These are phyloP conservation scores for Drosophila antonietae DNA, from an alignment of 2,888 invertebrate genomes.

Conservation along the genomic window DNA sequence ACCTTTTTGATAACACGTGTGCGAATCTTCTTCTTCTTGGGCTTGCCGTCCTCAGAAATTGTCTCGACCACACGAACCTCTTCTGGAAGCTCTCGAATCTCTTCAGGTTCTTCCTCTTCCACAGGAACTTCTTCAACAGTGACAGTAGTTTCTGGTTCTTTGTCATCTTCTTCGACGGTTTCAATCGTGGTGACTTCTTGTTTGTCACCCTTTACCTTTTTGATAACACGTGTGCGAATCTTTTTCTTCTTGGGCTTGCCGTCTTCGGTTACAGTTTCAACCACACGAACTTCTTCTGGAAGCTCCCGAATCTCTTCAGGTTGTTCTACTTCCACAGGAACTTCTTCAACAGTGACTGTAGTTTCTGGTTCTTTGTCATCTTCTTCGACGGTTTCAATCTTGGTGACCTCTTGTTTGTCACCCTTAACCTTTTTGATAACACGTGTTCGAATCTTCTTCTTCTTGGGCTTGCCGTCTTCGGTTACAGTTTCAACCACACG, in stretches of 20 bases:
- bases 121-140: neutral
- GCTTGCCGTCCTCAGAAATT: neutral
- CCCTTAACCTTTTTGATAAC: constrained; percentile 8
- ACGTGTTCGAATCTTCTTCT: constrained; percentile 12
- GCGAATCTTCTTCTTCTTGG: constrained; percentile 6
- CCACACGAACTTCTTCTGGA: constrained; percentile 1
- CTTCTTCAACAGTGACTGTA: neutral
- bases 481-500: neutral
- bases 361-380: constrained; percentile 6
- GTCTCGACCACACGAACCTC: constrained; percentile 3
- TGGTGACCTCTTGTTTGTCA: constrained; percentile 6
- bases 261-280: constrained; percentile 1
- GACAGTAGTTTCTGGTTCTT: constrained; percentile 1
- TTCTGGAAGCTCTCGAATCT: neutral
- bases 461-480: constrained; percentile 3
- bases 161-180: constrained; percentile 14
- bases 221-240: constrained; percentile 5
- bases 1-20: constrained; percentile 13
- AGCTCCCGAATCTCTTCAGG: neutral
- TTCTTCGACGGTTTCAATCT: constrained; percentile 6
- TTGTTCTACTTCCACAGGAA: neutral
- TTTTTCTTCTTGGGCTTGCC: constrained; percentile 7
- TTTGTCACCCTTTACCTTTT: constrained; percentile 8
- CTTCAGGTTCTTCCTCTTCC: neutral
- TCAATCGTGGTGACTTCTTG: constrained; percentile 19